Conservation (phyloP, 2,113 vertebrate species). For the Lepus americanus region DNA sequence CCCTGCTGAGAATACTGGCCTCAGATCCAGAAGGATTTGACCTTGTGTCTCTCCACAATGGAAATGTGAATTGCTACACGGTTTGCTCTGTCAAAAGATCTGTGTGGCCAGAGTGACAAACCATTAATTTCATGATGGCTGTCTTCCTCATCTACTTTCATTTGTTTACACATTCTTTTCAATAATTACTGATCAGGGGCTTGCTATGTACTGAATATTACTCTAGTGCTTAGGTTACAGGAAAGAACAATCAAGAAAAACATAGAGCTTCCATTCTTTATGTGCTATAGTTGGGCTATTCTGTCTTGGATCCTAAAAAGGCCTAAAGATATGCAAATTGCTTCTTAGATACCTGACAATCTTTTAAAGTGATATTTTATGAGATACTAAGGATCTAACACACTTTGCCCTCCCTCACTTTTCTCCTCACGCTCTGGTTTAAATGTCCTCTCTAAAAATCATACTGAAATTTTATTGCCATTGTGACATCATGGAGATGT, state of each 20-base stretch:
- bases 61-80: not conserved
- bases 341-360: not conserved
- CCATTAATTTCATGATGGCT: not conserved
- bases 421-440: not conserved
- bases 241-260: not conserved
- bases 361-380: not conserved
- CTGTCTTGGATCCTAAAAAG: not conserved
- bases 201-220: not conserved
- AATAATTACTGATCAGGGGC: not conserved
- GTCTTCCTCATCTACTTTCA: not conserved
- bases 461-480: not conserved
- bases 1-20: not conserved
- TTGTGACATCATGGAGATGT: not conserved
- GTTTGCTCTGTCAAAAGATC: not conserved
- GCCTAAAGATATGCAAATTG: not conserved
- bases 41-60: not conserved
- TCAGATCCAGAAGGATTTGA: not conserved
- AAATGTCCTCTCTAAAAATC: not conserved
- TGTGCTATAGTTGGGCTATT: not conserved
- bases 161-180: not conserved
- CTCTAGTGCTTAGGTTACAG: not conserved
- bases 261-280: not conserved
- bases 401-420: not conserved
- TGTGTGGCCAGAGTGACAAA: not conserved
- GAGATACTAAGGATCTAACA: not conserved